Evolutionary conservation across 2,113 vertebrate genomes (phyloP), one percentile per base, ranked within the genome.

Genomic region (Nesoenas mayeri): DNA sequence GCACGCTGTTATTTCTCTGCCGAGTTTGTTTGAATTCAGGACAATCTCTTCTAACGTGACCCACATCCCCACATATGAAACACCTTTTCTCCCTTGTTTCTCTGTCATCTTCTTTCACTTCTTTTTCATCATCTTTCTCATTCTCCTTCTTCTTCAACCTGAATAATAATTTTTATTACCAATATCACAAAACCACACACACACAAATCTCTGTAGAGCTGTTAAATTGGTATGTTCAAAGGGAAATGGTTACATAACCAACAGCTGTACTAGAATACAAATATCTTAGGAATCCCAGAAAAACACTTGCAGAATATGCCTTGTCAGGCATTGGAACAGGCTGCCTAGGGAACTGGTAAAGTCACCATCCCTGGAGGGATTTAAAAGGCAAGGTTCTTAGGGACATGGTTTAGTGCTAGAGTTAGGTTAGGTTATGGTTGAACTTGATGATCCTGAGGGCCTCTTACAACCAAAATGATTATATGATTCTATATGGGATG

Each of bases 71-170:
- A 75, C 99, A 99, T 97, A 99, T 99, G 95, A 99, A 99, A 92
- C 99, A 99, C 6, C 99, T 99, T 67, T 99, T 97, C 96, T 99
- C 99, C 97, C 99, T 98, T 22, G 98, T 98, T 91, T 99, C 99
- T 40, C 98, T 98, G 11, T 99, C 99, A 22, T 99, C 99, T 93
- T 99, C 99, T 91, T 99, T 99, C 12, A 97, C 82, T 94, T 98
- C 98, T 73, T 98, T 98, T 51, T 99, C 99, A 78, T 99, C 99
- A 61, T 99, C 99, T 94, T 99, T 99, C 79, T 99, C 99, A 38
- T 98, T 99, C 93, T 99, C 99, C 95, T 99, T 99, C 97, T 99
- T 99, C 98, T 99, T 99, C 92, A 99, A 98, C 96, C 99, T 99
- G 96, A 96, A 90, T 40, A 95, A 72, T 44, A 95, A 89, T 79